Evolutionary conservation across 2,797 vertebrate genomes (phyloP).

Genomic region (Sebastes taczanowskii): DNA sequence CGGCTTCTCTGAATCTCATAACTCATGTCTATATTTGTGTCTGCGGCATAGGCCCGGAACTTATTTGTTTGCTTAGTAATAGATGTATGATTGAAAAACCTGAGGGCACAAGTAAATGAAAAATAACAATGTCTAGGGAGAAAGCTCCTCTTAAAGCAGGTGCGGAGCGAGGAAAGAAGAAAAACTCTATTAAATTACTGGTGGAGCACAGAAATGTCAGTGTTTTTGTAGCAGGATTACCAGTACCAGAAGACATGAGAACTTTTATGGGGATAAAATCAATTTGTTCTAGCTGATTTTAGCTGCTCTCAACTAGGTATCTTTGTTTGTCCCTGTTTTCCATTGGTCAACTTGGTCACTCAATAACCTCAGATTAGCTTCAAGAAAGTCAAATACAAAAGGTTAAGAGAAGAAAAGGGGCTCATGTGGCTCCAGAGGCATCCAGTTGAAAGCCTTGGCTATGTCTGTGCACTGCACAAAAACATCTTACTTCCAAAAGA

Average conservation of each 20-base stretch:
- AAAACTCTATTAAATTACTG: slow-evolving; percentile 73
- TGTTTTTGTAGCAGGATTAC: slow-evolving; percentile 77
- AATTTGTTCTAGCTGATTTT: slow-evolving; percentile 72
- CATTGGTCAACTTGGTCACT: slow-evolving; percentile 48
- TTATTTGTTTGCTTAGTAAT: slow-evolving; percentile 86
- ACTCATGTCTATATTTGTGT: slow-evolving; percentile 86
- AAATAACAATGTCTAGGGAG: slow-evolving; percentile 81
- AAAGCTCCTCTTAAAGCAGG: slow-evolving; percentile 79
- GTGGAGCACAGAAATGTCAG: slow-evolving; percentile 67
- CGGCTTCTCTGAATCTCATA: slow-evolving; percentile 81
- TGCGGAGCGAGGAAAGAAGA: slow-evolving; percentile 60
- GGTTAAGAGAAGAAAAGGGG: neutral
- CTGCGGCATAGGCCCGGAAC: slow-evolving; percentile 80
- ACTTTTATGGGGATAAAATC: slow-evolving; percentile 76
- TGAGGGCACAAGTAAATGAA: slow-evolving; percentile 85
- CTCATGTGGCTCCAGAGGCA: neutral
- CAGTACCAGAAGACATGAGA: slow-evolving; percentile 73
- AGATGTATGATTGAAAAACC: slow-evolving; percentile 84
- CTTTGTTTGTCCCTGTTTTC: slow-evolving; percentile 47
- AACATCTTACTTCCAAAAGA: neutral
- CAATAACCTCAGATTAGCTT: slow-evolving; percentile 22
- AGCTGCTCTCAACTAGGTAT: slow-evolving; percentile 44
- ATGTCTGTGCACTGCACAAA: neutral
- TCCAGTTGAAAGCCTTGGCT: neutral
- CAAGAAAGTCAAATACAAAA: neutral